Percentiles rank a stretch among this genome's conserved stretches.
These are phyloP conservation scores for Busseola fusca DNA, from an alignment of 2,888 invertebrate genomes.

Conservation along the genomic window DNA sequence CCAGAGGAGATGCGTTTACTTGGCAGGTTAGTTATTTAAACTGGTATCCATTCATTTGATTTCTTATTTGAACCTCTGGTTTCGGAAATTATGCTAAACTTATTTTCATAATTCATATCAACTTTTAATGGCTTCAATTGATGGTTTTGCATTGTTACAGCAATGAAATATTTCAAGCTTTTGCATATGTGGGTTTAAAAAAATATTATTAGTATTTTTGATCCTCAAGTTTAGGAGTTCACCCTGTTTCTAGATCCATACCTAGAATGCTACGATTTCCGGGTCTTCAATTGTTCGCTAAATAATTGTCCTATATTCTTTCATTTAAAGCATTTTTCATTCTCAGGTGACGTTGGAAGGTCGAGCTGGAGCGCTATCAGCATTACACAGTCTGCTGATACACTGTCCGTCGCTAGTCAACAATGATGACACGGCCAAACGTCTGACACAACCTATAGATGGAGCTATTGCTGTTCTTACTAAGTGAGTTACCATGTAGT, in stretches of 20 bases:
- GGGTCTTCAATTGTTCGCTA: neutral
- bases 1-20: slow-evolving; percentile 98
- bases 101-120: neutral
- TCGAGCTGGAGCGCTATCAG: slow-evolving; percentile 98
- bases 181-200: neutral
- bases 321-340: neutral
- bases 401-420: slow-evolving; percentile 97
- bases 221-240: neutral
- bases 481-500: slow-evolving; percentile 90
- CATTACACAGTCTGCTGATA: slow-evolving; percentile 97
- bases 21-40: slow-evolving; percentile 92
- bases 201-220: neutral
- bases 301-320: neutral
- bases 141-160: neutral
- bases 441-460: slow-evolving; percentile 96
- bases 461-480: slow-evolving; percentile 98
- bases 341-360: slow-evolving; percentile 96
- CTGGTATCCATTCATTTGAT: neutral
- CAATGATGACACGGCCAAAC: slow-evolving; percentile 96
- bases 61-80: neutral
- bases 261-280: neutral
- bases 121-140: no score
- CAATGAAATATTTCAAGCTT: neutral
- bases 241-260: neutral
- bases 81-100: neutral